Evolutionary conservation across 2,888 invertebrate genomes (phyloP).

Genomic region (Shargacucullia verbasci): DNA sequence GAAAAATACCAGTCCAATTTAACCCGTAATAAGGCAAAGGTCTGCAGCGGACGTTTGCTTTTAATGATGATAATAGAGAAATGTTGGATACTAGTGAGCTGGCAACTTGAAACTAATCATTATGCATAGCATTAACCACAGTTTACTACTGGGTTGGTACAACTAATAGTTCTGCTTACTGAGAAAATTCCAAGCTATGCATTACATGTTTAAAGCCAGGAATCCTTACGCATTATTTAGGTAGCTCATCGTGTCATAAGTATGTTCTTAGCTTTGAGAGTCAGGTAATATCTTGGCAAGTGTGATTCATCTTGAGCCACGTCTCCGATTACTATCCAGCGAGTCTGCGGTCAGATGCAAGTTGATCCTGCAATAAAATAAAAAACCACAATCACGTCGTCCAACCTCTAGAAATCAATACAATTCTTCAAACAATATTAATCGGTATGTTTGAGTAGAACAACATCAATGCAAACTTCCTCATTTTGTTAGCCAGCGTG

Average conservation of each 20-base stretch:
- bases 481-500: constrained; percentile 35
- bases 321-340: too few species aligned
- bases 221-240: too few species aligned
- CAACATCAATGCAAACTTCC: constrained; percentile 42
- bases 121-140: constrained; percentile 11
- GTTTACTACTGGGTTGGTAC: constrained; percentile 19
- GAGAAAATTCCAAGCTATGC: too few species aligned
- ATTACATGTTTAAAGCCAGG: too few species aligned
- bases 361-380: too few species aligned
- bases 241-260: too few species aligned
- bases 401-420: too few species aligned
- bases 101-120: constrained; percentile 9
- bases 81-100: constrained; percentile 12
- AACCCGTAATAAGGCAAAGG: constrained; percentile 15
- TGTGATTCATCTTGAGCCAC: too few species aligned
- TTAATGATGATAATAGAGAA: constrained; percentile 43
- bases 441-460: constrained; percentile 11
- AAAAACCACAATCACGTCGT: too few species aligned
- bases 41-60: constrained; percentile 25
- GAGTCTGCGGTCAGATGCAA: too few species aligned
- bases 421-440: constrained; percentile 6
- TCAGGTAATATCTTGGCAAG: too few species aligned
- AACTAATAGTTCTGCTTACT: neutral
- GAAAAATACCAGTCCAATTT: constrained; percentile 8
- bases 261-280: too few species aligned